Conservation (phyloP, 2,888 invertebrate genomes). For the Parnassius mnemosyne region DNA sequence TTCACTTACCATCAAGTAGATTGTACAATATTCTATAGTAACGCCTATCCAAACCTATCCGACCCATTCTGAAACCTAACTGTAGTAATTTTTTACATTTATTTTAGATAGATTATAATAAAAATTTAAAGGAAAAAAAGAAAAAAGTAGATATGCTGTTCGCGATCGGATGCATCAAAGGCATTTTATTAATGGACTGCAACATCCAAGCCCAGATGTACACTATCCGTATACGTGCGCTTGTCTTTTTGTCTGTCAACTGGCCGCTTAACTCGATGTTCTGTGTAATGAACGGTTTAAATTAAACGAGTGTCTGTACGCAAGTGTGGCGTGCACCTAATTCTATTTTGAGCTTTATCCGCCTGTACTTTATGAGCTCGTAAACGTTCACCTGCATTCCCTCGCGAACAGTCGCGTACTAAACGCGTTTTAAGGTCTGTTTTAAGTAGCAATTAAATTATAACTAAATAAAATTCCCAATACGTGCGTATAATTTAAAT, state of each 20-base stretch:
- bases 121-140: too few species aligned
- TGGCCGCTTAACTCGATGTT: constrained; percentile 1
- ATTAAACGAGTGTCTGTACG: constrained; percentile 16
- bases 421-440: neutral
- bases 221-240: neutral
- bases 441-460: too few species aligned
- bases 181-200: constrained; percentile 1
- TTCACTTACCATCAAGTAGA: too few species aligned
- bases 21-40: too few species aligned
- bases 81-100: too few species aligned
- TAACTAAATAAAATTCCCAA: too few species aligned
- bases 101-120: too few species aligned
- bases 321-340: constrained; percentile 22
- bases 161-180: neutral
- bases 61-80: too few species aligned
- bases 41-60: too few species aligned
- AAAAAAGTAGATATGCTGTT: too few species aligned
- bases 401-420: constrained; percentile 37
- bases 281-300: constrained; percentile 12
- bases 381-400: constrained; percentile 54
- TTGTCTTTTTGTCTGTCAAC: constrained; percentile 14
- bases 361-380: constrained; percentile 46
- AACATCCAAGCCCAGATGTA: constrained; percentile 15
- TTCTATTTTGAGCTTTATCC: constrained; percentile 42
- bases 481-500: too few species aligned